Conservation (phyloP, 2,113 vertebrate species). For the Orthonyx spaldingii region DNA sequence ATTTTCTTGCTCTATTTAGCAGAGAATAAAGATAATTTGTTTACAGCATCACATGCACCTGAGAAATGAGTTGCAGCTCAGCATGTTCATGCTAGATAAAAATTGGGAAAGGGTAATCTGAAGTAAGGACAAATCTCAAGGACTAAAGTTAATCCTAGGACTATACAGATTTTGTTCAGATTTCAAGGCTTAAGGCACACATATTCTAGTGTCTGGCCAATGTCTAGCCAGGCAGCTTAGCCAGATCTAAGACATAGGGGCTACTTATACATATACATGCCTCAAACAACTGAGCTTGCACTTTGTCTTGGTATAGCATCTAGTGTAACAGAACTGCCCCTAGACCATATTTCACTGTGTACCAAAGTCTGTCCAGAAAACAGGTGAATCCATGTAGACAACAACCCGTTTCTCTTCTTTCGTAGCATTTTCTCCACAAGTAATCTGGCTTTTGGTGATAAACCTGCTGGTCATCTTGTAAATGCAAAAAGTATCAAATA, state of each 20-base stretch:
- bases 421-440: background rate
- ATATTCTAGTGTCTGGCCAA: background rate
- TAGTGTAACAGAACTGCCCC: background rate
- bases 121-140: constrained; percentile 29
- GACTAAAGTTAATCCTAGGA: constrained; percentile 26
- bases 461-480: background rate
- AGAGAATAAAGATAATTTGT: constrained; percentile 56
- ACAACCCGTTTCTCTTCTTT: background rate
- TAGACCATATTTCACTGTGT: background rate
- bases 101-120: background rate
- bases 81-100: background rate
- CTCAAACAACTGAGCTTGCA: background rate
- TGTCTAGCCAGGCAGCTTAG: constrained; percentile 18
- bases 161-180: constrained; percentile 11
- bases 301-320: background rate
- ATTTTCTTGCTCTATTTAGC: constrained; percentile 60
- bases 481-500: background rate
- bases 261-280: background rate
- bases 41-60: constrained; percentile 37
- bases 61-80: constrained; percentile 36
- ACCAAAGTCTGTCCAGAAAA: background rate
- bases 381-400: background rate
- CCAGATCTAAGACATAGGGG: background rate
- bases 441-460: background rate
- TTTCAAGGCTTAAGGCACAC: constrained; percentile 25